These are phyloP conservation scores for Tholera decimalis DNA, from an alignment of 2,888 invertebrate species.

Conservation along the genomic window DNA sequence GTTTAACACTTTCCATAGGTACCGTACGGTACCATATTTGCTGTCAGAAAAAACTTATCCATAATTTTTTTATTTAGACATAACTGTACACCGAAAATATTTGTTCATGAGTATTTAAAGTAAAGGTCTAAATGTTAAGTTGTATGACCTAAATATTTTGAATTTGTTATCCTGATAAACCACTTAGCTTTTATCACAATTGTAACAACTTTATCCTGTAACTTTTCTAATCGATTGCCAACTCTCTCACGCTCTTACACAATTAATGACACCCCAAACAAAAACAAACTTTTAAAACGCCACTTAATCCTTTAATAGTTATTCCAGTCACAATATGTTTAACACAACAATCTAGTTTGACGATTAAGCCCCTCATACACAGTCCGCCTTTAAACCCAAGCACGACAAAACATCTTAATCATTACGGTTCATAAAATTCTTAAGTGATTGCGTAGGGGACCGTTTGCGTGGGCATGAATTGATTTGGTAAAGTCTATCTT, in stretches of 20 bases:
- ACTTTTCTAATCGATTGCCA: not conserved
- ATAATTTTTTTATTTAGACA: too few species aligned
- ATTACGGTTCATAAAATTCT: conserved; percentile 90
- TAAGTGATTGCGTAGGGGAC: conserved; percentile 90
- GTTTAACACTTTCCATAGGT: not conserved
- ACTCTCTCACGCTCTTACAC: conserved; percentile 50
- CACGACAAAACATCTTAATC: conserved; percentile 90
- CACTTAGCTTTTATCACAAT: too few species aligned
- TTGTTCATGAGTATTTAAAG: too few species aligned
- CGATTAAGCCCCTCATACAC: conserved; percentile 68
- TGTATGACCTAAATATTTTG: too few species aligned
- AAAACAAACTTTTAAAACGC: conserved; percentile 57
- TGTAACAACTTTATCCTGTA: not conserved
- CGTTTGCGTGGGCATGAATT: conserved; percentile 86
- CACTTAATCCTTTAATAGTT: conserved; percentile 86
- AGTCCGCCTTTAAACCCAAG: conserved; percentile 77
- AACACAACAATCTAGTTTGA: conserved; percentile 74
- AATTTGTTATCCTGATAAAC: not conserved
- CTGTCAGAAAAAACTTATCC: too few species aligned
- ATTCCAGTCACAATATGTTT: conserved; percentile 89
- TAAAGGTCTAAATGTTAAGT: too few species aligned
- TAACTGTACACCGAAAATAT: too few species aligned
- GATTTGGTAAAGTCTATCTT: conserved; percentile 87
- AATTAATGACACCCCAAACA: conserved; percentile 61
- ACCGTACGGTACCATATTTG: too few species aligned